Evolutionary conservation across 2,888 invertebrate genomes (phyloP), one percentile per base, ranked within the genome.

Genomic region (Allacma fusca): DNA sequence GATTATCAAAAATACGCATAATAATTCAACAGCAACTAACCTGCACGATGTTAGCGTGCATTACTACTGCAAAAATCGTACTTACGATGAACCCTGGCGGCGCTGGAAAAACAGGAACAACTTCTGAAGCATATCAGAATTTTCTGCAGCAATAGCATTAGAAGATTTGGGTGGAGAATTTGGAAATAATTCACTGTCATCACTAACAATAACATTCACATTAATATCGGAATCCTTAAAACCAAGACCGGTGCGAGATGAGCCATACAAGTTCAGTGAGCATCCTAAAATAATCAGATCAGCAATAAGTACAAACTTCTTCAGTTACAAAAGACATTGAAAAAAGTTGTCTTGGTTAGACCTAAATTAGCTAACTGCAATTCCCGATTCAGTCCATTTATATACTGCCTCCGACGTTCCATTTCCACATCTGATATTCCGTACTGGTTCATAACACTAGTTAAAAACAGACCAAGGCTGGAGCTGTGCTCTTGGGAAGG

Each of bases 141-240:
- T 75, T 26, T 77, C 75, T 0, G 75, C 75, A 7, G 75, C 67
- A 24, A 43, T 50, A 40, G 71, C 19, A 65, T 29, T 57, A 12
- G 34, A 21, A 1, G 76, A 62, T n/a, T n/a, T 50, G 23, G 71
- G 24, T 19, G 50, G 2, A n/a, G 62, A 28, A 57, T 28, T 59
- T 24, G 12, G 23, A 23, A 7, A 59, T 29, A 16, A n/a, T 28
- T 29, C 64, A 28, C 5, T 21, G n/a, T 23, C 29, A 19, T 69
- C 75, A 57, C 23, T 19, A 29, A 69, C 43, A 28, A 23, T 75
- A n/a, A 83, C 50, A 26, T 84, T 83, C 84, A 88, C 84, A 83
- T 89, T 88, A 9, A 88, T 84, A 83, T 88, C 87, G 78, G 87
- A 85, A 59, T 83, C 78, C 80, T 86, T 86, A 75, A 88, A 84